Percentiles rank a stretch among this genome's conserved stretches.
Conservation (phyloP, 92 coral and sea anemone species). For the Blastomussa wellsi region DNA sequence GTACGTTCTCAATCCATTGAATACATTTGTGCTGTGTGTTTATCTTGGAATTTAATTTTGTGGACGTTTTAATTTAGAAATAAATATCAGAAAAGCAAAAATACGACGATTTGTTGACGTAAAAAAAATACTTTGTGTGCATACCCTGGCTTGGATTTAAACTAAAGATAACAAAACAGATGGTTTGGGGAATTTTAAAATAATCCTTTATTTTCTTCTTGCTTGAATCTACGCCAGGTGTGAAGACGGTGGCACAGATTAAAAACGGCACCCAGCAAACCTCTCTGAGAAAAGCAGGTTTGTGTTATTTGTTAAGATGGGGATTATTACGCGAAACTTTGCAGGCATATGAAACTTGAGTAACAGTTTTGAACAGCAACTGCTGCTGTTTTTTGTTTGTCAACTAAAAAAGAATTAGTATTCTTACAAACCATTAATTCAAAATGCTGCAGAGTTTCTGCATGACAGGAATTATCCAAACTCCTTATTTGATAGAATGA, state of each 20-base stretch:
- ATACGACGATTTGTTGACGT: slow-evolving; percentile 19
- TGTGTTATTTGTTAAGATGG: neutral
- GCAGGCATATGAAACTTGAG: neutral
- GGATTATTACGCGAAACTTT: neutral
- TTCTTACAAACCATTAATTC: neutral
- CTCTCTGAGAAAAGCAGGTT: neutral
- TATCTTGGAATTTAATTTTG: slow-evolving; percentile 24
- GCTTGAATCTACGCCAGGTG: neutral
- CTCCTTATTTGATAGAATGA: neutral
- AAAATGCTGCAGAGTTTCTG: neutral
- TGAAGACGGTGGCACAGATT: neutral
- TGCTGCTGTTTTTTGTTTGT: neutral
- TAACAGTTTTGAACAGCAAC: neutral
- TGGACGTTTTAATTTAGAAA: slow-evolving; percentile 29
- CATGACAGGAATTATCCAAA: neutral
- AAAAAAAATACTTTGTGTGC: slow-evolving; percentile 10
- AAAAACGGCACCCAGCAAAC: neutral
- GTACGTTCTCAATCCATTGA: slow-evolving; percentile 2
- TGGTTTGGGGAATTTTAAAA: neutral
- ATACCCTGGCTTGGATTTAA: neutral
- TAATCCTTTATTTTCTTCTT: neutral
- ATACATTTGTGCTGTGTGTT: slow-evolving; percentile 17
- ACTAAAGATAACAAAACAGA: slow-evolving; percentile 28
- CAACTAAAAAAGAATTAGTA: neutral
- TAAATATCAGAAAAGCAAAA: slow-evolving; percentile 13